A percentile compares a stretch with the other conserved stretches of the same genome.
Conservation (phyloP, 2,113 vertebrate genomes). For the Tonatia bakeri region DNA sequence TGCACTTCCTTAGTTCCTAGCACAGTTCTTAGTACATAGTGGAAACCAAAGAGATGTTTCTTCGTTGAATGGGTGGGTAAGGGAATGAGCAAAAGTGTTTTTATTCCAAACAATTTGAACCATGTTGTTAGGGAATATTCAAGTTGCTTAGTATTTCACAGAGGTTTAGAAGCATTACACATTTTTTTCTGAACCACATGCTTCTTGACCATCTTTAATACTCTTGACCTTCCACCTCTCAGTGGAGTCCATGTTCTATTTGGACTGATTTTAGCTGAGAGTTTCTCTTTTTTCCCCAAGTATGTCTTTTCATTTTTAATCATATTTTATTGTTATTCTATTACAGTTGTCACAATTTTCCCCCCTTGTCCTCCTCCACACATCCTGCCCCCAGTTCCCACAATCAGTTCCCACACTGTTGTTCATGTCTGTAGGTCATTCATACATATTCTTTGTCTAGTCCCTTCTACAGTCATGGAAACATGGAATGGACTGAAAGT, state of each 20-base stretch:
- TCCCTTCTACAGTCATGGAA: no score
- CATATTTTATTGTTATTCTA: no score
- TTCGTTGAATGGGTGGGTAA: neutral
- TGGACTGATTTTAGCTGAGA: neutral
- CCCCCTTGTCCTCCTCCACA: no score
- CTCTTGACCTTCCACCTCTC: neutral
- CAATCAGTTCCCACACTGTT: no score
- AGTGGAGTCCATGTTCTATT: neutral
- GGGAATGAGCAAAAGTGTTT: neutral
- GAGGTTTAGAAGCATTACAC: neutral
- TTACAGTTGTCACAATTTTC: no score
- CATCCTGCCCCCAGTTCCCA: no score
- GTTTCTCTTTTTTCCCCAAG: neutral
- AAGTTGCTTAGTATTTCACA: neutral
- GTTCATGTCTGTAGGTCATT: no score
- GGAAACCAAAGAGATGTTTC: neutral
- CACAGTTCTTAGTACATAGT: neutral
- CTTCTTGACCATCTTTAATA: neutral
- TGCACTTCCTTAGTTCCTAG: neutral
- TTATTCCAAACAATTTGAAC: neutral
- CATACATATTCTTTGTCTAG: no score
- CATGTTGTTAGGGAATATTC: neutral
- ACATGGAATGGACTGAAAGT: no score
- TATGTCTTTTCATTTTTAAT: no score
- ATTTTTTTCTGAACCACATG: neutral